Evolutionary conservation across 1,140 invertebrate species (phyloP), one percentile per base, ranked within the genome.

Genomic region (Drosophila takahashii): DNA sequence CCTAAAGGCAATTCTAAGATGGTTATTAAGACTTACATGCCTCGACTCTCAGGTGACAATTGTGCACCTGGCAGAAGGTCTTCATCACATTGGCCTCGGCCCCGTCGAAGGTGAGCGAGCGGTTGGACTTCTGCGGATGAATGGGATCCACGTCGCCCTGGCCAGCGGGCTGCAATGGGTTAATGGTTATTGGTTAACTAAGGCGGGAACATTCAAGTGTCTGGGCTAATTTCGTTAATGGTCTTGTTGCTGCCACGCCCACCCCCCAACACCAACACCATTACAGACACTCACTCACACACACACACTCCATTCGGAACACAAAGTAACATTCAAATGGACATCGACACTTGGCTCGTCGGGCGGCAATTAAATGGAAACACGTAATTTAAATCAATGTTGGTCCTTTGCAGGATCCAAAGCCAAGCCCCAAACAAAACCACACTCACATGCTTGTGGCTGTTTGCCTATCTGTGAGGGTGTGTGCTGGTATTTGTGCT

Each of bases 341-440:
- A 69, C 78, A 86, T 79, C 79, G 79, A 83, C 79, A 83, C 79
- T 89, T 69, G 60, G 59, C 75, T 78, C 58, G 53, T 57, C 50
- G 65, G 66, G 59, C 73, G 64, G 72, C 84, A 89, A 89, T 89
- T 89, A 89, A 89, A 89, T 89, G 79, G 79, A 89, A 89, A 89
- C 84, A 89, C 84, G 84, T 89, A 89, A 89, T 89, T 89, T 89
- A 89, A 89, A 89, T 89, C 85, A 89, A 89, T 89, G 84, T 70
- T 70, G 66, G 50, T 56, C 11, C 80, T 87, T 62, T 79, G 67
- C 67, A 52, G 59, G 76, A 72, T 76, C 79, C 65, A 80, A 89
- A 89, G 83, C 84, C 73, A 72, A 79, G 84, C 84, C 79, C 74
- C 74, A 89, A 89, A 89, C 84, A 89, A 87, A 89, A 80, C 84